A percentile compares a stretch with the other conserved stretches of the same genome.
These are phyloP conservation scores for Acleris cristana DNA, from an alignment of 2,888 invertebrate genomes.

Conservation along the genomic window DNA sequence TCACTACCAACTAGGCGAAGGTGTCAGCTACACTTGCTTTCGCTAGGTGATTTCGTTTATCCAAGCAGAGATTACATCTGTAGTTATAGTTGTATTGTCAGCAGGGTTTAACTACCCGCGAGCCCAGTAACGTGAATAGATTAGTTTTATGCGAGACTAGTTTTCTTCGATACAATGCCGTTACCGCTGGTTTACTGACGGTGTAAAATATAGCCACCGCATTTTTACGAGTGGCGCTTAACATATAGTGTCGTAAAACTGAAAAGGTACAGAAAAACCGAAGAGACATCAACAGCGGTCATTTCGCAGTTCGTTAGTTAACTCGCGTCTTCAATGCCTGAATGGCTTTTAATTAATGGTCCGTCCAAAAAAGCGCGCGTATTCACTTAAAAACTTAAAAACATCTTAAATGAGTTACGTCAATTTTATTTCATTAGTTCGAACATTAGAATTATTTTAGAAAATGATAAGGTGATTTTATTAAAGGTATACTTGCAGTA, in stretches of 20 bases:
- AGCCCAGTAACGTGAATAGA: slow-evolving; percentile 51
- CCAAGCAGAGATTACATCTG: no score
- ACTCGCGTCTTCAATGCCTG: slow-evolving; percentile 48
- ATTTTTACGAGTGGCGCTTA: slow-evolving; percentile 77
- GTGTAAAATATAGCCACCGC: slow-evolving; percentile 72
- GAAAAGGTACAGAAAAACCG: slow-evolving; percentile 63
- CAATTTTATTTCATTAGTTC: no score
- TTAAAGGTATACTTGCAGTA: no score
- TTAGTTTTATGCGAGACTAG: slow-evolving; percentile 60
- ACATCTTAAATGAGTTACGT: no score
- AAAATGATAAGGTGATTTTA: neutral
- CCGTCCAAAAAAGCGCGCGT: neutral
- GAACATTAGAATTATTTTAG: no score
- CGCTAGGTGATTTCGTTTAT: no score
- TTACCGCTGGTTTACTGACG: slow-evolving; percentile 63
- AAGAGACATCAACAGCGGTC: slow-evolving; percentile 62
- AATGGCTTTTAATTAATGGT: slow-evolving; percentile 9
- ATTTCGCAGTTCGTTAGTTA: slow-evolving; percentile 71
- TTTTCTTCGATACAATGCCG: slow-evolving; percentile 59
- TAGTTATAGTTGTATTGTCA: no score
- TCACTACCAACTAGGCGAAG: no score
- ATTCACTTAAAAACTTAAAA: slow-evolving; percentile 1
- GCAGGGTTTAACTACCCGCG: slow-evolving; percentile 11
- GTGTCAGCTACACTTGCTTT: no score
- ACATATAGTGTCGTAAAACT: slow-evolving; percentile 75